Base-by-base conservation (phyloP, 2,113 vertebrate genomes). In the Crypturellus undulatus region DNA sequence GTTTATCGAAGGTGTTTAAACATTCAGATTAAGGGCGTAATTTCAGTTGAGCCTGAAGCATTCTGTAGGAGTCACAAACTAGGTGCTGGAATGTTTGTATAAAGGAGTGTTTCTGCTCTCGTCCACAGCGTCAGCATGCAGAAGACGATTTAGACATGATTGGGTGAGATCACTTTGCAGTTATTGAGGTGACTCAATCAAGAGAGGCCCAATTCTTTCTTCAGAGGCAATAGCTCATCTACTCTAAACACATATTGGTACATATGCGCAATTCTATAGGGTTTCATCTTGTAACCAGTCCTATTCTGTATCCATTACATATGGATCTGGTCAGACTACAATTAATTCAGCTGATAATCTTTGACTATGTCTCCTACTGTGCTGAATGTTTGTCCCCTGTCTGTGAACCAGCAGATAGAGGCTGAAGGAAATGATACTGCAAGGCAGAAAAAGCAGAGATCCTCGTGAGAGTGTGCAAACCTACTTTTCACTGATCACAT, bases 1-100 rank as follows among this genome's bases (percentile, higher is more conserved):
- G 25, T 76, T 84, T 67, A 87, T 43, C 13, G 5, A 18, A 79
- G 45, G 49, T 43, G n/a, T 76, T 82, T 49, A 76, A 62, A 49
- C 71, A 63, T 67, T 70, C 26, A 51, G 40, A 89, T 69, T 9
- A 51, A 67, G 17, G n/a, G 15, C 69, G 7, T 43, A 72, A 84
- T 80, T 88, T 76, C 38, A 72, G 40, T 40, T 82, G 30, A 89
- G 58, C 45, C 78, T 78, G 45, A 21, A 91, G 54, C 16, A 78
- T 45, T 21, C 26, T 77, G 43, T 49, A 63, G 38, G 67, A 91
- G 21, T 64, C 60, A 75, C 21, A 89, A 8, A 38, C 20, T 17
- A 59, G 32, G 15, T 43, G 12, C 28, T 70, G 45, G 36, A 87
- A 89, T 56, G 45, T 25, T 75, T 91, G 21, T n/a, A 79, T 52